These are phyloP conservation scores for Euwallacea similis DNA, from an alignment of 1,140 invertebrate genomes.

Conservation along the genomic window DNA sequence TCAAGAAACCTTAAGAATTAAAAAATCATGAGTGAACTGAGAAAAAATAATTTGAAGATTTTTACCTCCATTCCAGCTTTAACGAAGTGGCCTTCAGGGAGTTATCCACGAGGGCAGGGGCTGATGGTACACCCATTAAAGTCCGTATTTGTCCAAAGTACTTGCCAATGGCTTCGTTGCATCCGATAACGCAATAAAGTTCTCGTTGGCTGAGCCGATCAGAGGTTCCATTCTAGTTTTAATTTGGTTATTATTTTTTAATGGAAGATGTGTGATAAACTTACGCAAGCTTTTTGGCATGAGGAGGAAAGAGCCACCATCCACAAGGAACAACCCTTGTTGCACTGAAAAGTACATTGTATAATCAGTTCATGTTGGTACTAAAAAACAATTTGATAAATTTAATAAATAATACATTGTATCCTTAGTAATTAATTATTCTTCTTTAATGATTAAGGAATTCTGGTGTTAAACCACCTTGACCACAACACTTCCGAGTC, in stretches of 20 bases:
- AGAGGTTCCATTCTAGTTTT: constrained; percentile 65
- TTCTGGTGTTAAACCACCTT: no score
- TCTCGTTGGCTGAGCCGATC: constrained; percentile 67
- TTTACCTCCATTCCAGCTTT: constrained; percentile 74
- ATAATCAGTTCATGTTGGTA: background rate
- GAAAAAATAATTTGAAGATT: no score
- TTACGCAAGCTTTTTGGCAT: constrained; percentile 72
- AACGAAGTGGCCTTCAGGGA: constrained; percentile 73
- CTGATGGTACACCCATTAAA: constrained; percentile 67
- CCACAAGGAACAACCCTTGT: constrained; percentile 69
- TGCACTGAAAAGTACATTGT: constrained; percentile 59
- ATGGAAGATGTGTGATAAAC: constrained; percentile 51
- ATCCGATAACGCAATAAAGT: constrained; percentile 77
- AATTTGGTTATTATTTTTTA: background rate
- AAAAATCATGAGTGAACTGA: background rate
- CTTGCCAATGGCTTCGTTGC: constrained; percentile 73
- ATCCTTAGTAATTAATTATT: no score
- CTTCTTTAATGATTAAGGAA: no score
- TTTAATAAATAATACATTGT: no score
- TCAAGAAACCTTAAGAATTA: constrained; percentile 47
- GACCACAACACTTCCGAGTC: no score
- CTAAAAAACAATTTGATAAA: no score
- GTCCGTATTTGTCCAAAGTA: constrained; percentile 73
- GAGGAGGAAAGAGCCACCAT: constrained; percentile 64
- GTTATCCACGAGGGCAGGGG: constrained; percentile 75